Evolutionary conservation across 2,888 invertebrate species (phyloP).

Genomic region (Meandrusa payeni): DNA sequence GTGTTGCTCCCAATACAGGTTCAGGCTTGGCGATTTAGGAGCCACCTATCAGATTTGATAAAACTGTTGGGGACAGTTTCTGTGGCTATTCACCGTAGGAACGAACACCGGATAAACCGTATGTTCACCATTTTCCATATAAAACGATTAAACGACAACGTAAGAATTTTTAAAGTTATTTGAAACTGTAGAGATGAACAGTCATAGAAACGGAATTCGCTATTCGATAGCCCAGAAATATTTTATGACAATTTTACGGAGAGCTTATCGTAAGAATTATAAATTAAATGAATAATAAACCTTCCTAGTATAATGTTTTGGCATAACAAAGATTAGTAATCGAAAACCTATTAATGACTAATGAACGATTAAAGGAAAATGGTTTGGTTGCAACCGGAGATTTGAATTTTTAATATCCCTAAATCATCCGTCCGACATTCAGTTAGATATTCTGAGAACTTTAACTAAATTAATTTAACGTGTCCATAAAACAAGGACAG

Average conservation of each 20-base stretch:
- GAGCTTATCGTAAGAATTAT: constrained; percentile 28
- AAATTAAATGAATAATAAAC: constrained; percentile 36
- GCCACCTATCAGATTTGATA: too few relatives aligned
- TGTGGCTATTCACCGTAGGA: too few relatives aligned
- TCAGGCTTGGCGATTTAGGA: too few relatives aligned
- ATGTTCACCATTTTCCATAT: too few relatives aligned
- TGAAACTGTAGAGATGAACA: constrained; percentile 11
- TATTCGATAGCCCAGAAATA: not conserved
- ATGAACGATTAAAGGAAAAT: constrained; percentile 56
- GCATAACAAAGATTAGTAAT: constrained; percentile 50
- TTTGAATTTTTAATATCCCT: constrained; percentile 55
- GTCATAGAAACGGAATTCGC: constrained; percentile 1
- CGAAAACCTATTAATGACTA: constrained; percentile 64
- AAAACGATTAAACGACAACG: too few relatives aligned
- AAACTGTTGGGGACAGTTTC: too few relatives aligned
- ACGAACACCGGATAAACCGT: too few relatives aligned
- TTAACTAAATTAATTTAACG: constrained; percentile 54
- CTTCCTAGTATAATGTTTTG: constrained; percentile 31
- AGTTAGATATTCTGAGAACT: constrained; percentile 54
- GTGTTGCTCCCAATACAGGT: too few relatives aligned
- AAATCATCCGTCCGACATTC: constrained; percentile 51
- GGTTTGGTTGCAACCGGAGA: constrained; percentile 36
- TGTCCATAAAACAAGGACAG: constrained; percentile 56
- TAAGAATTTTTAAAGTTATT: too few relatives aligned
- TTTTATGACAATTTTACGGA: constrained; percentile 25